Base-by-base conservation (phyloP, 2,888 invertebrate species). In the Monochamus alternatus region DNA sequence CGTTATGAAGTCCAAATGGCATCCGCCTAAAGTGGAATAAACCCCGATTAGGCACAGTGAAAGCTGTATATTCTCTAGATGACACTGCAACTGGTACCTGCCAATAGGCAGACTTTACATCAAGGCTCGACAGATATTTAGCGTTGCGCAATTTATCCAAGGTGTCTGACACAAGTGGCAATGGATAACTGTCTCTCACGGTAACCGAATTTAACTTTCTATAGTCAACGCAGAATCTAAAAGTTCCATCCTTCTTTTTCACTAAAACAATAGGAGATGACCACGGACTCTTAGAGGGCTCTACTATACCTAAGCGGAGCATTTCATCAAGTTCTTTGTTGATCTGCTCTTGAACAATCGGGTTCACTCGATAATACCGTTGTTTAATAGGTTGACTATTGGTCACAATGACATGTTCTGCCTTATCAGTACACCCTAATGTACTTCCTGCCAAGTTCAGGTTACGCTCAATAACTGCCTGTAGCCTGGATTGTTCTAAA, bases 1-100 rank as follows among this genome's bases (percentile, higher is more conserved):
- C 78, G 68, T 78, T 81, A 60, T 75, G 76, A 5, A 86, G 63
- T 0, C 85, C 85, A 75, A 85, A 85, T 1, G 85, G 84, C 82
- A 85, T 82, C 3, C 81, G 70, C 1, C 5, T 62, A 55, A 82
- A 82, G 59, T 82, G 80, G 32, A 66, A 81, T 3, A 81, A 65
- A 0, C 81, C 80, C 14, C 81, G 12, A 59, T 72, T 65, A 1
- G 79, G 79, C 8, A 80, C 77, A 4, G 77, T 77, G 67, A 80
- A 81, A 5, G 78, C 79, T 1, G 81, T 80, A 51, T 60, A 73
- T 32, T 44, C 64, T 9, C 71, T 14, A 3, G 78, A 79, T 0
- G 22, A 9, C 51, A 75, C 69, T 1, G 60, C 74, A 51, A 79
- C 62, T 0, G 80, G 78, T 0, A 85, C 76, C 59, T 84, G 83